A percentile compares a stretch with the other conserved stretches of the same genome.
phyloP scores from a whole-genome alignment of 2,797 vertebrate genomes.

The Dallia pectoralis region DNA sequence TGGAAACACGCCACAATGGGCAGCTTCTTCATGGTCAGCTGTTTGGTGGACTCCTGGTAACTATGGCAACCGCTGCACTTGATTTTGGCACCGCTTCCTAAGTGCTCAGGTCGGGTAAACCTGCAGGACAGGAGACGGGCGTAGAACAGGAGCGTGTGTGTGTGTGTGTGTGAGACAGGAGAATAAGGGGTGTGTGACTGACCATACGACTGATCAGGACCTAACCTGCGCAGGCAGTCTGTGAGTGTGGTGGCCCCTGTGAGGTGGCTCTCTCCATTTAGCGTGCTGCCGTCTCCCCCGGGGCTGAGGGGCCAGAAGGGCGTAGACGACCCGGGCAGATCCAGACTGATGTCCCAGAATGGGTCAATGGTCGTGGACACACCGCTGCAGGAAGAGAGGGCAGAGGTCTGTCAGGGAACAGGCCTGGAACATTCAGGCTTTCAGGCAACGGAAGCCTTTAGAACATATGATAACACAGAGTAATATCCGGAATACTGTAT shows the following conservation, averaged over 20 bases:
- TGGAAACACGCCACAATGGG: conserved; percentile 90
- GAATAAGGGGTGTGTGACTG: too few relatives aligned
- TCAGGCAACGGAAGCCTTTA: neutral
- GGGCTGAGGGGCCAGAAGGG: conserved; percentile 98
- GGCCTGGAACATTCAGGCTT: conserved; percentile 15
- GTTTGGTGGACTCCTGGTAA: conserved; percentile 91
- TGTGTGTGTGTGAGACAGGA: neutral
- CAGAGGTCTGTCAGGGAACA: neutral
- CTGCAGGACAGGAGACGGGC: conserved; percentile 49
- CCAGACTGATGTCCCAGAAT: conserved; percentile 98
- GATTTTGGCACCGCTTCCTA: conserved; percentile 90
- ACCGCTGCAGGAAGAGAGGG: conserved; percentile 69
- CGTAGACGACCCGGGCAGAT: conserved; percentile 94
- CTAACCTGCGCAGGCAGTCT: conserved; percentile 96
- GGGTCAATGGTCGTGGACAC: conserved; percentile 99
- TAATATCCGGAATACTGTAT: too few relatives aligned
- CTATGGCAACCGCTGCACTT: conserved; percentile 92
- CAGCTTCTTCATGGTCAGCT: conserved; percentile 91
- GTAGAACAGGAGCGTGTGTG: neutral
- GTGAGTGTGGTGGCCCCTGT: conserved; percentile 95
- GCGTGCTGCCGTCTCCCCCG: conserved; percentile 87
- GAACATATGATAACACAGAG: neutral
- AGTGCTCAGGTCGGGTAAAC: conserved; percentile 87
- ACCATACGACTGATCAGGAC: too few relatives aligned
- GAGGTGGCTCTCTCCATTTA: conserved; percentile 92